Base-by-base conservation (phyloP, 2,113 vertebrate species). In the Grantiella picta region DNA sequence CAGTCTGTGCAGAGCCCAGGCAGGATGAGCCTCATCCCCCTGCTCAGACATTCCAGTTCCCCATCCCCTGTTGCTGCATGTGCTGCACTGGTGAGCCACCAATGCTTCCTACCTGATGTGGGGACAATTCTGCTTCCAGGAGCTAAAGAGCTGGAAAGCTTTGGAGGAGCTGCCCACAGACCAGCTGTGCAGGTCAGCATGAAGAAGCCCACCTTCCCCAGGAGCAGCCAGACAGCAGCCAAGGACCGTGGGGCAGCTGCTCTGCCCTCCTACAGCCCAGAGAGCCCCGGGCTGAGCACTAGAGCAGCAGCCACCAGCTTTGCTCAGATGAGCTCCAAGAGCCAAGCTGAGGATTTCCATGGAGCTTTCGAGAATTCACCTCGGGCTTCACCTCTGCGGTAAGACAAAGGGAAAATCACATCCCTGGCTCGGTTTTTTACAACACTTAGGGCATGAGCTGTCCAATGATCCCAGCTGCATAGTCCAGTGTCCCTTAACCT, bases 321-420 rank as follows among this genome's bases (percentile, higher is more conserved):
- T 2, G 10, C 60, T 10, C 89, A 87, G 89, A 33, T 80, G 70
- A 92, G 52, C 36, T 63, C 91, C 59, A 63, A 44, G 53, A 45
- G 77, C 3, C 66, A 95, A 83, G 90, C 61, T 35, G 95, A 94
- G 35, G 94, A 89, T 27, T 92, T 96, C 75, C 94, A 61, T 3
- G 76, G 65, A 25, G 36, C 29, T 75, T 94, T 52, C 52, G 91
- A 97, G 90, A 94, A 84, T 22, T 80, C 89, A 5, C 82, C 94
- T 71, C 76, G 11, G 65, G 77, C 66, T 82, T 95, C 94, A 7
- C 61, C 93, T 83, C 91, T 94, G 61, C 8, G 97, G 97, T 98
- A 97, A 98, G 97, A 53, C 28, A 85, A 75, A 77, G 50, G 9
- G 28, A 53, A 81, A 81, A 49, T 45, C 69, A 23, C 28, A 73